Percentiles rank a stretch among this genome's conserved stretches.
phyloP scores from a whole-genome alignment of 2,888 invertebrate species.

The Leptodirus hochenwartii region DNA sequence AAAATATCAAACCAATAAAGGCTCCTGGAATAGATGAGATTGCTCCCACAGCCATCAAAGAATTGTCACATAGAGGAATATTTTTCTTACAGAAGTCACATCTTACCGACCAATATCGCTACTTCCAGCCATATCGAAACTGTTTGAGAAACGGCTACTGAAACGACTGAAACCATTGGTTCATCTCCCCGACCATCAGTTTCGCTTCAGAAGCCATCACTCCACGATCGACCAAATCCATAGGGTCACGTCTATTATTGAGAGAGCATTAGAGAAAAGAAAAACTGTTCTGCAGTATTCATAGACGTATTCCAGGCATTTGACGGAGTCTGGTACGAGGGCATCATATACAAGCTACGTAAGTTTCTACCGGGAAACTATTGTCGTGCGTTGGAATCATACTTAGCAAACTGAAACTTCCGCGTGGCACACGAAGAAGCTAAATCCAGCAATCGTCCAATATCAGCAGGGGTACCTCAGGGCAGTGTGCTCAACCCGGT shows the following conservation, averaged over 20 bases:
- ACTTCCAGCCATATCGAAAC: slow-evolving; percentile 13
- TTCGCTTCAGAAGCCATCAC: slow-evolving; percentile 3
- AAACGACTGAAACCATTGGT: slow-evolving; percentile 3
- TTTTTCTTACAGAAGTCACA: no score
- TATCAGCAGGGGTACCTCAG: no score
- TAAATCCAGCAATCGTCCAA: no score
- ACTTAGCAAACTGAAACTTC: no score
- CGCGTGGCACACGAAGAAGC: no score
- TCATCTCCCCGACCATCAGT: not conserved
- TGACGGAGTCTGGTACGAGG: no score
- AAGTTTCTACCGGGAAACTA: no score
- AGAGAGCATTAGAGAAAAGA: slow-evolving; percentile 3
- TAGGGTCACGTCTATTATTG: slow-evolving; percentile 5
- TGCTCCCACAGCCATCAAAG: slow-evolving; percentile 3
- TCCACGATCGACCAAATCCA: slow-evolving; percentile 7
- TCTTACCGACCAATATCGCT: slow-evolving; percentile 14
- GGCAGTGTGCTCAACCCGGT: no score
- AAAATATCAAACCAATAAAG: slow-evolving; percentile 6
- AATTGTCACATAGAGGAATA: slow-evolving; percentile 1
- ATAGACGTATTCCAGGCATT: slow-evolving; percentile 4
- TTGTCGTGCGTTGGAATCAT: no score
- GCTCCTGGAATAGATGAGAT: slow-evolving; percentile 3
- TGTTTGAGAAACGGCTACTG: slow-evolving; percentile 13
- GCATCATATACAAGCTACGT: no score
- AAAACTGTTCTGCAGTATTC: slow-evolving; percentile 3